Evolutionary conservation across 2,113 vertebrate genomes (phyloP).

Genomic region (pig (Sus scrofa)): DNA sequence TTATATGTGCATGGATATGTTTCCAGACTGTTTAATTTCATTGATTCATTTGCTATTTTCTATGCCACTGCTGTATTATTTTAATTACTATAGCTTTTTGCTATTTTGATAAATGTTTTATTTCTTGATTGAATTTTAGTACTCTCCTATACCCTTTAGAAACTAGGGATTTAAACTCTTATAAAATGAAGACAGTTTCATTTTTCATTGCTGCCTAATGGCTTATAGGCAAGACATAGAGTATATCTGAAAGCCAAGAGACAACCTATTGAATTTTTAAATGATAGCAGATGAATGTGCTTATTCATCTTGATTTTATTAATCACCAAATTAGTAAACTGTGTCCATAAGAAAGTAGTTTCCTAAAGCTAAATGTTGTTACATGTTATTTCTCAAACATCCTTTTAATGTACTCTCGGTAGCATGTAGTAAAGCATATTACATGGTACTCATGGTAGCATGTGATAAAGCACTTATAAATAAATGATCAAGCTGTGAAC

Average conservation of each 20-base stretch:
- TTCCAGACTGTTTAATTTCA: conserved; percentile 1
- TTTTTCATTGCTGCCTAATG: conserved; percentile 7
- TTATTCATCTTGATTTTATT: conserved; percentile 44
- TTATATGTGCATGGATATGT: neutral
- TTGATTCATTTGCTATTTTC: conserved; percentile 12
- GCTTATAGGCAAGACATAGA: neutral
- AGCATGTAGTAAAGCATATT: neutral
- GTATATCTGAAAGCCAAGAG: neutral
- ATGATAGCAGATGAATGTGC: neutral
- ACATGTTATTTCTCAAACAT: neutral
- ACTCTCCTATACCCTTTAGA: conserved; percentile 40
- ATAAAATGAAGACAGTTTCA: conserved; percentile 26
- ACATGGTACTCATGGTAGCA: neutral
- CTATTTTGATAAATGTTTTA: conserved; percentile 23
- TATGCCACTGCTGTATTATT: neutral
- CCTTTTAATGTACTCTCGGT: neutral
- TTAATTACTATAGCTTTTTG: neutral
- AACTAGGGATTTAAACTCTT: neutral
- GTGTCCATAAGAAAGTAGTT: neutral
- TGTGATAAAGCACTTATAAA: conserved; percentile 25
- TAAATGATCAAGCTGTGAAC: neutral
- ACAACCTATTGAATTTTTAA: conserved; percentile 7
- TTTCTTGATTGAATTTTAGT: conserved; percentile 47
- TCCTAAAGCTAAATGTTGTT: neutral
- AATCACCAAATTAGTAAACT: neutral